Evolutionary conservation across 2,797 vertebrate genomes (phyloP).

Genomic region (Apodemus agrarius): DNA sequence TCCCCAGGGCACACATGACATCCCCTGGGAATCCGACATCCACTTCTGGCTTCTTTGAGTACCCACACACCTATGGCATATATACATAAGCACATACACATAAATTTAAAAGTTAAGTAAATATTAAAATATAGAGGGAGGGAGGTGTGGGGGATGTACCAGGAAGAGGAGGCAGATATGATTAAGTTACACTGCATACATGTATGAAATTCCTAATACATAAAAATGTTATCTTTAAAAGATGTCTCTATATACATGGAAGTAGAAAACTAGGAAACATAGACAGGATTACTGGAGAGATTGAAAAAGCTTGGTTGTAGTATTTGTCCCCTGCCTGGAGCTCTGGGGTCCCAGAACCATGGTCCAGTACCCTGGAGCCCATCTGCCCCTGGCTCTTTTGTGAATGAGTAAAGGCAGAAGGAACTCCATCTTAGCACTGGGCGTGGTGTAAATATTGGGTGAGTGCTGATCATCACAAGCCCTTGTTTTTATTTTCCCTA

Average conservation of each 20-base stretch:
- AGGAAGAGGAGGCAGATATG: not conserved
- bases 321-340: not conserved
- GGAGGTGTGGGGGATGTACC: not conserved
- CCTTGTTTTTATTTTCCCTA: not conserved
- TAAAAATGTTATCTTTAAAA: not conserved
- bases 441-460: not conserved
- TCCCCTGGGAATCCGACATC: not conserved
- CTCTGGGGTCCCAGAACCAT: rapidly evolving
- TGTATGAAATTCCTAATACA: not conserved
- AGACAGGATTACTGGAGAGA: not conserved
- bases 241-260: not conserved
- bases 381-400: not conserved
- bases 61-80: not conserved
- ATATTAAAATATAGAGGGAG: not conserved
- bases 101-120: not conserved
- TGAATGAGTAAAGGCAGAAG: not conserved
- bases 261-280: not conserved
- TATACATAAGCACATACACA: not conserved
- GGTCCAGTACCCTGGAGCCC: rapidly evolving
- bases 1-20: not conserved
- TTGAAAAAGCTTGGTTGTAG: not conserved
- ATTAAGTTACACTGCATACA: not conserved
- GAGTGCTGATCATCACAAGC: rapidly evolving
- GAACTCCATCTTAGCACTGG: not conserved
- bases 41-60: not conserved